phyloP scores from a whole-genome alignment of 2,113 vertebrate species.

The Phalacrocorax aristotelis region DNA sequence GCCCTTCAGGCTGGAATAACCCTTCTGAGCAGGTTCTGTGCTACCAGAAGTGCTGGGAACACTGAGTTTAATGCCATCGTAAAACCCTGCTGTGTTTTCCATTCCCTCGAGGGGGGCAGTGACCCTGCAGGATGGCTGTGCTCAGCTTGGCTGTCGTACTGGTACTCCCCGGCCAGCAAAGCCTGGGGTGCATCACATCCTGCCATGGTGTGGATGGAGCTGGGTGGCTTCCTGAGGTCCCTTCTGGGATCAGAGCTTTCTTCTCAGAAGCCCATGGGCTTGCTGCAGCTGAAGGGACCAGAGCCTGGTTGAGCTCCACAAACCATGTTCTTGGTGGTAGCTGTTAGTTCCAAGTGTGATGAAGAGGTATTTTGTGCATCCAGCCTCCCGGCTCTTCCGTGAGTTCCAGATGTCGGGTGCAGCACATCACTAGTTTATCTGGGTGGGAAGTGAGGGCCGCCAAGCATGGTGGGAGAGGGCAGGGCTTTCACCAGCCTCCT shows the following conservation, averaged over 20 bases:
- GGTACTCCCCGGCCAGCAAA: neutral
- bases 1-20: constrained; percentile 24
- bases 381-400: neutral
- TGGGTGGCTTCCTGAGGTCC: neutral
- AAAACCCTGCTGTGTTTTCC: neutral
- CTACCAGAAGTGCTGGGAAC: neutral
- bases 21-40: neutral
- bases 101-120: neutral
- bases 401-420: neutral
- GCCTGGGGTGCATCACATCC: neutral
- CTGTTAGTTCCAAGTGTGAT: neutral
- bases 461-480: neutral
- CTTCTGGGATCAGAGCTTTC: neutral
- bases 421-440: neutral
- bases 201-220: neutral
- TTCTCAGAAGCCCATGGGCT: neutral
- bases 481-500: neutral
- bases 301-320: neutral
- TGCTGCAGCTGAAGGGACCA: neutral
- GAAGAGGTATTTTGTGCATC: neutral
- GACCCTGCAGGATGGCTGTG: neutral
- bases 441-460: neutral
- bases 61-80: neutral
- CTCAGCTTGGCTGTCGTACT: neutral
- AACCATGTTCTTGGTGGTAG: accelerated